A percentile compares a stretch with the other conserved stretches of the same genome.
Conservation (phyloP, 2,888 invertebrate species). For the Vesta saturnalis region DNA sequence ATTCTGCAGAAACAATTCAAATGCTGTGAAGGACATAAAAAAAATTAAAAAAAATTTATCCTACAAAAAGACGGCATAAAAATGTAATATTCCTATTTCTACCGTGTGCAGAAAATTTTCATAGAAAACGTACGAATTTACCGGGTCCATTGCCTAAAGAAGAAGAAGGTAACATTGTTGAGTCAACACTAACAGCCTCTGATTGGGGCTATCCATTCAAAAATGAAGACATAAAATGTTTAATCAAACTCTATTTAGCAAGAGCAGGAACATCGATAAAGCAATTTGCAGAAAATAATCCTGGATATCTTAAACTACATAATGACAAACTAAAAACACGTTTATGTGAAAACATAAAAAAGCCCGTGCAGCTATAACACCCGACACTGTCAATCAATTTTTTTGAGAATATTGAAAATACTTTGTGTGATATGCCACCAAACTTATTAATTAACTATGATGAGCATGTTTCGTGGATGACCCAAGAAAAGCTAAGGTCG, state of each 20-base stretch:
- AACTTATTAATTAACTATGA: slow-evolving; percentile 1
- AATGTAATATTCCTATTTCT: background rate
- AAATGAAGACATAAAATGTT: slow-evolving; percentile 5
- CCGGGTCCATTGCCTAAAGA: background rate
- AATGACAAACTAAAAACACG: background rate
- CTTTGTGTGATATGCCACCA: background rate
- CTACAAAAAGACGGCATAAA: background rate
- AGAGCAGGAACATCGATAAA: background rate
- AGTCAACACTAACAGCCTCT: slow-evolving; percentile 1
- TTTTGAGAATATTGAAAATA: background rate
- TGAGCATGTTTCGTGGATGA: background rate
- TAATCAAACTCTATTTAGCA: background rate
- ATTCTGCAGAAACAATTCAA: slow-evolving; percentile 1
- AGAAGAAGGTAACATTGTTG: slow-evolving; percentile 8
- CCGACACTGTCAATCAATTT: no score
- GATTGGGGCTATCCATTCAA: slow-evolving; percentile 3
- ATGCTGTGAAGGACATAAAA: background rate
- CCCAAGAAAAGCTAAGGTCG: no score
- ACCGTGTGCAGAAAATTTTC: background rate
- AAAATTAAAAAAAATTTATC: background rate
- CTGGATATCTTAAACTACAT: background rate
- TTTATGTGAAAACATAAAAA: slow-evolving; percentile 9
- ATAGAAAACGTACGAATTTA: slow-evolving; percentile 4
- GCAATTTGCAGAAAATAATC: background rate
- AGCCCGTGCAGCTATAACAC: background rate